Evolutionary conservation across 2,797 vertebrate genomes (phyloP), one percentile per base, ranked within the genome.

Genomic region (Antennarius maculatus): DNA sequence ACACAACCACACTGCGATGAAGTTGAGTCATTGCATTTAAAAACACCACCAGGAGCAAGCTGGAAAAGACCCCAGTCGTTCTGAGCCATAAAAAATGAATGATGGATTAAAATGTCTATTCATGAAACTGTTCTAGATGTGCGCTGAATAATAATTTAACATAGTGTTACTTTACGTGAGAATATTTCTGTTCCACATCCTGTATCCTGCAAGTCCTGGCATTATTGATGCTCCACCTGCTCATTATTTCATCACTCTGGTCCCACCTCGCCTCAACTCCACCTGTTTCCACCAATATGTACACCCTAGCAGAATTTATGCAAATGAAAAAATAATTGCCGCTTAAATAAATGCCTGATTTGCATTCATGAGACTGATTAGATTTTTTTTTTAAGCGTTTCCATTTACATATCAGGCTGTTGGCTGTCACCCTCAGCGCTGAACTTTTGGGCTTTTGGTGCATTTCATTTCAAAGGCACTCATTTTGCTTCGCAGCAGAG

Each of bases 271-370:
- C 76, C 66, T 71, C 57, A 67, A 37, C 62, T 72, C 56, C 1
- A 34, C 10, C 37, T 9, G 48, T 47, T 60, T 71, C 54, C 29
- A 52, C 7, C 45, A 60, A 39, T 49, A 18, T 5, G 51, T 45
- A 23, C 42, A 71, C 61, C 1, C 1, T 61, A 27, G 56, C 72
- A 77, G 58, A 68, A 73, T 71, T 72, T 66, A 79, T 83, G 48
- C 74, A 66, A 77, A 84, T 91, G 51, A 91, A 86, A 86, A 80
- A 87, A 87, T 76, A 83, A 90, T 54, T 55, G 42, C 39, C n/a
- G 55, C 76, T 83, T 79, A 88, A 86, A 81, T 79, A 82, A 82
- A 71, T 59, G 23, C 42, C 45, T 75, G 45, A 85, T 87, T 62
- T 81, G 68, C 66, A 88, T 90, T 87, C 71, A 83, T 82, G 83